Evolutionary conservation across 2,113 vertebrate genomes (phyloP).

Genomic region (Rhinoderma darwinii): DNA sequence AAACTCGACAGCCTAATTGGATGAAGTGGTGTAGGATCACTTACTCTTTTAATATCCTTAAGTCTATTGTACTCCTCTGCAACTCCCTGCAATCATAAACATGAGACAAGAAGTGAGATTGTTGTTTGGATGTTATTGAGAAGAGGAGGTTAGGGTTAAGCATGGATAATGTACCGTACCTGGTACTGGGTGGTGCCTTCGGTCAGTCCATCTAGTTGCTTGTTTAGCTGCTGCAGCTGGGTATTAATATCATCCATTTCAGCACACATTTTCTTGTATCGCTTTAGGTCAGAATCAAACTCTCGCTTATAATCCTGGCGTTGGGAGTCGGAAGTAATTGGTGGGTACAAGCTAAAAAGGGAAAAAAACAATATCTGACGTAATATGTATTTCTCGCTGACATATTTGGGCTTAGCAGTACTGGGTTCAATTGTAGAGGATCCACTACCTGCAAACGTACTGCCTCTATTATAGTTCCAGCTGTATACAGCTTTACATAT

Average conservation of each 20-base stretch:
- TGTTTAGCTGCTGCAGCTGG: slow-evolving; percentile 78
- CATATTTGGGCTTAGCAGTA: too few species aligned
- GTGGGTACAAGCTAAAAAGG: slow-evolving; percentile 74
- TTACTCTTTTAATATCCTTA: slow-evolving; percentile 81
- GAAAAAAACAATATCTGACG: not conserved
- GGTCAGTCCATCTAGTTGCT: slow-evolving; percentile 74
- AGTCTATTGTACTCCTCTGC: slow-evolving; percentile 83
- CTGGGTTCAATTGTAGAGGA: not conserved
- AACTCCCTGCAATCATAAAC: slow-evolving; percentile 69
- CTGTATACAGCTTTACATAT: too few species aligned
- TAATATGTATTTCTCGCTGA: not conserved
- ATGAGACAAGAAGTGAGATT: not conserved
- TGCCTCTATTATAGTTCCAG: too few species aligned
- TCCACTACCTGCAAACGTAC: not conserved
- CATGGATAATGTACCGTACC: slow-evolving; percentile 64
- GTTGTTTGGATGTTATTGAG: not conserved
- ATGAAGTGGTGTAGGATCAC: slow-evolving; percentile 41
- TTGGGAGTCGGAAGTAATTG: slow-evolving; percentile 73
- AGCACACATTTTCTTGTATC: slow-evolving; percentile 78
- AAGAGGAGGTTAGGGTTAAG: not conserved
- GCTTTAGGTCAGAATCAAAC: slow-evolving; percentile 75
- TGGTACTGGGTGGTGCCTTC: slow-evolving; percentile 76
- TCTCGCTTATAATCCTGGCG: slow-evolving; percentile 78
- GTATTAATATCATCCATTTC: slow-evolving; percentile 81
- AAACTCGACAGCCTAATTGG: not conserved